These are phyloP conservation scores for Oxytorus armatus DNA, from an alignment of 2,888 invertebrate genomes.

Conservation along the genomic window DNA sequence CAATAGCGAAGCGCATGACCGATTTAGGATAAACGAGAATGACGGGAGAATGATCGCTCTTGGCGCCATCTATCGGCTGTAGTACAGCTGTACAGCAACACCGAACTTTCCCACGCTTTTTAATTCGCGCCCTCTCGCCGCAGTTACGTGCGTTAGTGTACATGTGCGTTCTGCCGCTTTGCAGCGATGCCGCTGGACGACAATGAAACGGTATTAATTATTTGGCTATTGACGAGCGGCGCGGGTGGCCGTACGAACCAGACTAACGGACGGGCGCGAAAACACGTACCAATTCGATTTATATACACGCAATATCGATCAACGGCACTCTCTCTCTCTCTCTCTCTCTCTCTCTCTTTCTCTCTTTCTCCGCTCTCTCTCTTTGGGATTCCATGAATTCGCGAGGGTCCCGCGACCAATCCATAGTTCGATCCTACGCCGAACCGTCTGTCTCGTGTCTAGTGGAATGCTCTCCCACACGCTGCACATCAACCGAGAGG, in stretches of 20 bases:
- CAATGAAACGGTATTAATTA: conserved; percentile 59
- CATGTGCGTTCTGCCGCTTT: conserved; percentile 21
- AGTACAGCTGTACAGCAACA: background rate
- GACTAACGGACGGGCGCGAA: conserved; percentile 29
- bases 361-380: conserved; percentile 2
- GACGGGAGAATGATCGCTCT: background rate
- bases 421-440: background rate
- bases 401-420: background rate
- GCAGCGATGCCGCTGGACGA: conserved; percentile 32
- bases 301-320: conserved; percentile 32
- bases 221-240: conserved; percentile 51
- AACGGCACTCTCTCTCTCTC: background rate
- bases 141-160: conserved; percentile 32
- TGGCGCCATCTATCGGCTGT: conserved; percentile 4
- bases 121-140: conserved; percentile 48
- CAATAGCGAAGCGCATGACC: conserved; percentile 27
- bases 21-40: conserved; percentile 53
- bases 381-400: background rate
- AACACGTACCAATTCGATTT: conserved; percentile 33
- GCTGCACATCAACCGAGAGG: background rate
- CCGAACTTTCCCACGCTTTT: conserved; percentile 52
- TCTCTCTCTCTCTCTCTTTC: background rate
- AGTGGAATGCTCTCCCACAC: background rate
- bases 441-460: background rate
- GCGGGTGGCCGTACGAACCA: background rate